Percentiles rank a stretch among this genome's conserved stretches.
Conservation (phyloP, 2,797 vertebrate genomes). For the Peromyscus melanophrys region DNA sequence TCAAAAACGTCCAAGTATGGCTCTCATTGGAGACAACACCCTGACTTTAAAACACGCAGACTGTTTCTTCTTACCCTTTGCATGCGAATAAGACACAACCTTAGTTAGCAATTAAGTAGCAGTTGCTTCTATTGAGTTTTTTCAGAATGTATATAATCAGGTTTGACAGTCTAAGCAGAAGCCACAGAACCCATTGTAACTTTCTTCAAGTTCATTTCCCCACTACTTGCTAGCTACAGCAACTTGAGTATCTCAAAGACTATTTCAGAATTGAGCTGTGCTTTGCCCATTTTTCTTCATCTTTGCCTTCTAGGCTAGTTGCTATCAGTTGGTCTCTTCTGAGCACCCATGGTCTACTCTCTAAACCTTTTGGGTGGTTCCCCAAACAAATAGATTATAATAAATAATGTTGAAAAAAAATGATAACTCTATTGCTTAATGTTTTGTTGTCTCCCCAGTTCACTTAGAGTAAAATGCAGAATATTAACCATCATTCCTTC, state of each 20-base stretch:
- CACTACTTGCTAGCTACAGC: not conserved
- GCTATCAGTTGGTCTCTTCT: not conserved
- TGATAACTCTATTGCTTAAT: not conserved
- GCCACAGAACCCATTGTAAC: not conserved
- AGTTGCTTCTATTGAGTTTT: constrained; percentile 78
- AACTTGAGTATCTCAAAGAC: not conserved
- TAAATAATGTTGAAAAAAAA: constrained; percentile 4
- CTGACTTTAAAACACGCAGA: constrained; percentile 57
- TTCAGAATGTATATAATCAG: constrained; percentile 79
- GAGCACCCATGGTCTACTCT: not conserved
- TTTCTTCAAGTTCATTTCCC: not conserved
- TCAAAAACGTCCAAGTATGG: constrained; percentile 23
- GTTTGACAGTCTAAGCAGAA: constrained; percentile 64
- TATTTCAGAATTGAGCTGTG: constrained; percentile 13
- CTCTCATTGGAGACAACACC: constrained; percentile 69
- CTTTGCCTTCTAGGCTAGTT: not conserved
- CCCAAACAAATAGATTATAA: not conserved
- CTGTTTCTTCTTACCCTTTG: constrained; percentile 71
- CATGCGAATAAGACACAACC: constrained; percentile 79
- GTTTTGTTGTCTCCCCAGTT: not conserved
- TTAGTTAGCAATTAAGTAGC: constrained; percentile 77
- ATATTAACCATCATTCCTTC: not conserved
- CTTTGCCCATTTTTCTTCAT: not conserved
- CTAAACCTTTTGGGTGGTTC: not conserved
- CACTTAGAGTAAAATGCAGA: not conserved